A percentile compares a stretch with the other conserved stretches of the same genome.
phyloP scores from a whole-genome alignment of 2,888 invertebrate species.

The Diaperis boleti region DNA sequence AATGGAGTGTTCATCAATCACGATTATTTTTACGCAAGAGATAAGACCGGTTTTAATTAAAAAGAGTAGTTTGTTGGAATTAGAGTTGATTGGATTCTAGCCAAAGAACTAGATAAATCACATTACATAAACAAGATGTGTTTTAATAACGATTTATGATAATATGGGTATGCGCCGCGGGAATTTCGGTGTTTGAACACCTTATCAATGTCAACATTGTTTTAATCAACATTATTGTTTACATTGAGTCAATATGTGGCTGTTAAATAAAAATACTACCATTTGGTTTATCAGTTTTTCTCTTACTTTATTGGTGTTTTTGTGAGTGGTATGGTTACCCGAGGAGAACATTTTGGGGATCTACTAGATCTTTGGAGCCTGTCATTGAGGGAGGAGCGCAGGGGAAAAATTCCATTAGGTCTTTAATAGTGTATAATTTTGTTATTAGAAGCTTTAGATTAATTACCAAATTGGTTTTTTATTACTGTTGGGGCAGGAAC shows the following conservation, averaged over 20 bases:
- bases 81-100: neutral
- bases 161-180: conserved; percentile 11
- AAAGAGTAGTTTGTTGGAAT: neutral
- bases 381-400: conserved; percentile 5
- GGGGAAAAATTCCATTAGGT: neutral
- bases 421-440: conserved; percentile 8
- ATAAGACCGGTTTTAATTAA: neutral
- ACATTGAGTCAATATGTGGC: conserved; percentile 16
- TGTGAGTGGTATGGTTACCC: too few species aligned
- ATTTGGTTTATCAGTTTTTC: conserved; percentile 1
- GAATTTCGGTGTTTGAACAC: conserved; percentile 25
- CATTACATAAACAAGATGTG: conserved; percentile 9
- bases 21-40: conserved; percentile 2
- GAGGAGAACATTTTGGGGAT: conserved; percentile 1
- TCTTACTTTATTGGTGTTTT: too few species aligned
- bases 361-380: conserved; percentile 13
- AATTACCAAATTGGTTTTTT: neutral
- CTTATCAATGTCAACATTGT: conserved; percentile 26
- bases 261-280: conserved; percentile 23
- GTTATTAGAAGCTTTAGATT: neutral
- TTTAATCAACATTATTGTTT: conserved; percentile 28
- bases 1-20: conserved; percentile 15
- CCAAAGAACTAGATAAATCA: conserved; percentile 5
- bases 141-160: conserved; percentile 12
- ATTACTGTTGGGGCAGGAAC: too few species aligned